Conservation (phyloP, 1,140 invertebrate species). For the Bradysia coprophila region DNA sequence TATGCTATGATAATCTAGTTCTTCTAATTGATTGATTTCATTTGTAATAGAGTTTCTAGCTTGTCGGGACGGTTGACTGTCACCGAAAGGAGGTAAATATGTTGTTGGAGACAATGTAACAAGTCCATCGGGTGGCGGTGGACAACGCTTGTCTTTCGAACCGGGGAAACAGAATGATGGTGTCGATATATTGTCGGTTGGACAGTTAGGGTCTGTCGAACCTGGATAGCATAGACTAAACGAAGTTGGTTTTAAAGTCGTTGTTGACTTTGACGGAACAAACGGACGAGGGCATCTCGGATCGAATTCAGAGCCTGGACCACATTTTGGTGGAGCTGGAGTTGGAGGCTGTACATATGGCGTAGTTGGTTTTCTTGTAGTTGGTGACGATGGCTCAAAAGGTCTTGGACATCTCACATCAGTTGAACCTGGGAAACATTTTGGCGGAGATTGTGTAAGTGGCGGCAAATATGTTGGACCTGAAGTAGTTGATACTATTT, state of each 20-base stretch:
- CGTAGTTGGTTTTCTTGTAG: too few species aligned
- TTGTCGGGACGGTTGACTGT: too few species aligned
- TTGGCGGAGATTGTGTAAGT: slow-evolving; percentile 5
- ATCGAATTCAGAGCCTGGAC: too few species aligned
- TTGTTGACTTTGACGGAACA: slow-evolving; percentile 16
- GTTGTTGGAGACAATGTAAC: too few species aligned
- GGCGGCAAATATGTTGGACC: slow-evolving; percentile 11
- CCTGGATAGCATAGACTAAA: slow-evolving; percentile 13
- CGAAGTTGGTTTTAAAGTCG: slow-evolving; percentile 9
- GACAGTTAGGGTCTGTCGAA: slow-evolving; percentile 22
- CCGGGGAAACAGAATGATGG: slow-evolving; percentile 34
- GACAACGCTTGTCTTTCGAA: slow-evolving; percentile 35
- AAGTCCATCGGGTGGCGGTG: slow-evolving; percentile 27
- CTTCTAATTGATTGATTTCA: too few species aligned
- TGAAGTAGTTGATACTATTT: slow-evolving; percentile 10
- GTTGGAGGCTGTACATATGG: too few species aligned
- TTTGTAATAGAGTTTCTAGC: too few species aligned
- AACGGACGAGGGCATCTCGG: too few species aligned
- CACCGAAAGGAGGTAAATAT: too few species aligned
- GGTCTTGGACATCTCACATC: slow-evolving; percentile 22
- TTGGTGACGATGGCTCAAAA: too few species aligned
- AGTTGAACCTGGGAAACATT: slow-evolving; percentile 23
- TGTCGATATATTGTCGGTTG: slow-evolving; percentile 12
- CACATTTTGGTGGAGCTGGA: too few species aligned
- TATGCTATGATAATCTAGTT: too few species aligned